Conservation (phyloP, 2,113 vertebrate genomes). For the Zingel zingel region DNA sequence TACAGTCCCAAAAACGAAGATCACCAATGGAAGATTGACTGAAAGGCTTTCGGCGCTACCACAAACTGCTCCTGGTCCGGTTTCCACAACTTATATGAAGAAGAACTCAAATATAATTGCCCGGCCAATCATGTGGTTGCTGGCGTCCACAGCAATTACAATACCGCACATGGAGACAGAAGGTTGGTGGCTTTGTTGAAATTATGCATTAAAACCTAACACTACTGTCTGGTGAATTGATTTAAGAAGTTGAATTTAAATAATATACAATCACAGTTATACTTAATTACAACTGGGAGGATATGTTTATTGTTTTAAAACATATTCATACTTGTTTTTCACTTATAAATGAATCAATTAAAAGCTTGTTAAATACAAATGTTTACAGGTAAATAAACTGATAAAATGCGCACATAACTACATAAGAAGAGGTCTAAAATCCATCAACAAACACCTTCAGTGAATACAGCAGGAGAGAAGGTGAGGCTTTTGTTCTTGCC, state of each 20-base stretch:
- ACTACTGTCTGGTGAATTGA: no score
- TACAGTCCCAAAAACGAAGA: not conserved
- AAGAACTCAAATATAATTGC: not conserved
- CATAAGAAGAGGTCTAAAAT: no score
- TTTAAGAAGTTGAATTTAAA: not conserved
- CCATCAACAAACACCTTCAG: no score
- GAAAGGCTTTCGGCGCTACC: not conserved
- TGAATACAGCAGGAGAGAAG: no score
- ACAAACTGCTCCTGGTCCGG: not conserved
- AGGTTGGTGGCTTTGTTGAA: not conserved
- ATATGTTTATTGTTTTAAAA: not conserved
- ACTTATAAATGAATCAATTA: not conserved
- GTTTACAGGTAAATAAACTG: not conserved
- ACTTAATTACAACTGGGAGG: not conserved
- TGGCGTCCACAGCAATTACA: not conserved
- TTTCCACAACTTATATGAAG: accelerated
- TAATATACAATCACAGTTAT: not conserved
- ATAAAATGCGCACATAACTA: not conserved
- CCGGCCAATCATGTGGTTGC: not conserved
- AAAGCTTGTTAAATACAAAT: not conserved
- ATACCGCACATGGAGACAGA: accelerated
- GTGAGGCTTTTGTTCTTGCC: no score
- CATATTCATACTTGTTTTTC: not conserved
- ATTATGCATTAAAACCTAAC: no score
- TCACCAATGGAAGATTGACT: constrained; percentile 14